Base-by-base conservation (phyloP, 2,888 invertebrate genomes). In the Chrysotoxum bicinctum region DNA sequence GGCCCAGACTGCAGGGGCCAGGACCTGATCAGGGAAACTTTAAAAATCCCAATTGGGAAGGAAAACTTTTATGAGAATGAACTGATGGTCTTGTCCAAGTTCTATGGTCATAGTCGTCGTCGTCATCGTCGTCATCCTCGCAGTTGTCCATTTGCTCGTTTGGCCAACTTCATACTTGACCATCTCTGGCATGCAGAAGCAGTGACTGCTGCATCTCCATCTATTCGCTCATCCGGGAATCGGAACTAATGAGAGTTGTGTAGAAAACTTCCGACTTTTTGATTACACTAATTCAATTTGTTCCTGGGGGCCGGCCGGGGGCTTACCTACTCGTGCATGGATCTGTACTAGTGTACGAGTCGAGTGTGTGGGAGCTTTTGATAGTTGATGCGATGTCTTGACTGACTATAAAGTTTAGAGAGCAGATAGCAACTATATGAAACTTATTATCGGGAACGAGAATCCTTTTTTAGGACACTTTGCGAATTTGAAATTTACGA, bases 221-320 rank as follows among this genome's bases (percentile, higher is more conserved):
- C 73, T 43, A 84, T 76, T 69, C 80, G 80, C 64, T 85, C 85
- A 85, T 81, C 76, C 85, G 85, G 85, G 85, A 85, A 80, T 85
- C 85, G 85, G 80, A 85, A 85, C 85, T 85, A 85, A 85, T 85
- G 85, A 85, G 85, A 85, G 85, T 85, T 85, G 80, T 85, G 85
- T 85, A 80, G 85, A 68, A 87, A 87, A 88, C 87, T 88, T 88
- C 87, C 88, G 88, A 88, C 88, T 88, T 88, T 88, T 88, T 88
- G 88, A 88, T 88, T 88, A 87, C 87, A 87, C 88, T 88, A 88
- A 87, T 88, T 88, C 88, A 88, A 88, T 88, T 88, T 87, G 85
- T 85, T 85, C 85, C 85, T 85, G 81, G 56, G 58, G 70, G 62
- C 37, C 30, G 19, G 69, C 64, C 72, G 64, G 72, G 60, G 64